Conservation (phyloP, 2,888 invertebrate species). For the Lagria hirta region DNA sequence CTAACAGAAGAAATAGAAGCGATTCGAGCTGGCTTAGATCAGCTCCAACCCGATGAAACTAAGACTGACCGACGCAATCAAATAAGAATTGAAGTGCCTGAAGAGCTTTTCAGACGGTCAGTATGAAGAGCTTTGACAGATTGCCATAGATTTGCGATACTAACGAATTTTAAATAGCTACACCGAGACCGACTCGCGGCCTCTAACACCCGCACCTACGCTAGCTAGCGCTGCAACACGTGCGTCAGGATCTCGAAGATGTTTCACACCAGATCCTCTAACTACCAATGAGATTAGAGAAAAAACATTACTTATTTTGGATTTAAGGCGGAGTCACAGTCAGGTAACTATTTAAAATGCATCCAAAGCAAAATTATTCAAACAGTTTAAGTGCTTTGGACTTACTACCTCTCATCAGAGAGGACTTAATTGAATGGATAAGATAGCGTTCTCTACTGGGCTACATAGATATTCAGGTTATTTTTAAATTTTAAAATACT, state of each 20-base stretch:
- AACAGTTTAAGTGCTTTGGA: too few relatives aligned
- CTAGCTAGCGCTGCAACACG: constrained; percentile 72
- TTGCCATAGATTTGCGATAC: constrained; percentile 5
- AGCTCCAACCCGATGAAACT: constrained; percentile 37
- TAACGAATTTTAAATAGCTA: constrained; percentile 59
- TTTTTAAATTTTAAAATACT: too few relatives aligned
- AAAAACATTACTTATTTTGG: constrained; percentile 71
- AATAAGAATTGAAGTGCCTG: constrained; percentile 63
- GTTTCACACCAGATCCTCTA: constrained; percentile 72
- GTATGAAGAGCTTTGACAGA: too few relatives aligned
- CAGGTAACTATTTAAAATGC: constrained; percentile 54
- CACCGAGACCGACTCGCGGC: constrained; percentile 82
- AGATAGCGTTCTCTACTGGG: too few relatives aligned
- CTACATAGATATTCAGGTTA: too few relatives aligned
- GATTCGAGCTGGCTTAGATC: constrained; percentile 44
- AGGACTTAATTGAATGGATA: too few relatives aligned
- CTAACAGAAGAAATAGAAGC: constrained; percentile 50
- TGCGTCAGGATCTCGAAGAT: constrained; percentile 65
- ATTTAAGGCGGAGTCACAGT: constrained; percentile 68
- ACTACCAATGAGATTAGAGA: constrained; percentile 54
- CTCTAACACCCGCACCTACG: constrained; percentile 78
- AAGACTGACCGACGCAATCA: constrained; percentile 8
- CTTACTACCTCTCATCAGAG: too few relatives aligned
- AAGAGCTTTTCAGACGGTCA: constrained; percentile 70
- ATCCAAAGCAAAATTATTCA: too few relatives aligned